These are phyloP conservation scores for Latrodectus geometricus DNA, from an alignment of 1,140 invertebrate genomes.

Conservation along the genomic window DNA sequence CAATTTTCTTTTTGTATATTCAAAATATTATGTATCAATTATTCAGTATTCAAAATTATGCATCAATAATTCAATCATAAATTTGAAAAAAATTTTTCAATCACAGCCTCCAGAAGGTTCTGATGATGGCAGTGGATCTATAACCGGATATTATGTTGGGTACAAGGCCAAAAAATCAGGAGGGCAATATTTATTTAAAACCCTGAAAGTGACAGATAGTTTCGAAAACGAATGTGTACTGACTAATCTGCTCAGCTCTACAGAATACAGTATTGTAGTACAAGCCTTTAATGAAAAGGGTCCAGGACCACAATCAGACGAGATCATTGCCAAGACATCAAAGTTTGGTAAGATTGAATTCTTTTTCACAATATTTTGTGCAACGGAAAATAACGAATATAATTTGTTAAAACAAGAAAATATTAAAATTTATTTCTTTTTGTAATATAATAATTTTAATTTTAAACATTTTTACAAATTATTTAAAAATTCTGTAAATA, in stretches of 20 bases:
- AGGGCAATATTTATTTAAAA: conserved; percentile 67
- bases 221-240: conserved; percentile 48
- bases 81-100: not conserved
- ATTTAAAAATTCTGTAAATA: too few relatives aligned
- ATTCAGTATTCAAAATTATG: too few relatives aligned
- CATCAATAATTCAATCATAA: too few relatives aligned
- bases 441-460: too few relatives aligned
- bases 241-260: conserved; percentile 67
- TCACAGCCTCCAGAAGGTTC: conserved; percentile 78
- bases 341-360: conserved; percentile 74
- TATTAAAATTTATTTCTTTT: too few relatives aligned
- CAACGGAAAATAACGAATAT: too few relatives aligned
- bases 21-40: too few relatives aligned
- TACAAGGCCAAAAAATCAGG: conserved; percentile 74
- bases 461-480: too few relatives aligned
- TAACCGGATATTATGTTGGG: conserved; percentile 94
- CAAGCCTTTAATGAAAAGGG: conserved; percentile 96
- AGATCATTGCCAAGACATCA: conserved; percentile 87
- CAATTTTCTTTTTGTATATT: too few relatives aligned
- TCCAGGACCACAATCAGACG: conserved; percentile 87
- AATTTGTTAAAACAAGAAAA: too few relatives aligned
- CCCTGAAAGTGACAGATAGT: conserved; percentile 78
- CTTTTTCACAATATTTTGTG: too few relatives aligned
- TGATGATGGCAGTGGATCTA: conserved; percentile 89
- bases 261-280: conserved; percentile 93